A percentile compares a stretch with the other conserved stretches of the same genome.
Conservation (phyloP, 2,888 invertebrate genomes). For the Antheraea yamamai region DNA sequence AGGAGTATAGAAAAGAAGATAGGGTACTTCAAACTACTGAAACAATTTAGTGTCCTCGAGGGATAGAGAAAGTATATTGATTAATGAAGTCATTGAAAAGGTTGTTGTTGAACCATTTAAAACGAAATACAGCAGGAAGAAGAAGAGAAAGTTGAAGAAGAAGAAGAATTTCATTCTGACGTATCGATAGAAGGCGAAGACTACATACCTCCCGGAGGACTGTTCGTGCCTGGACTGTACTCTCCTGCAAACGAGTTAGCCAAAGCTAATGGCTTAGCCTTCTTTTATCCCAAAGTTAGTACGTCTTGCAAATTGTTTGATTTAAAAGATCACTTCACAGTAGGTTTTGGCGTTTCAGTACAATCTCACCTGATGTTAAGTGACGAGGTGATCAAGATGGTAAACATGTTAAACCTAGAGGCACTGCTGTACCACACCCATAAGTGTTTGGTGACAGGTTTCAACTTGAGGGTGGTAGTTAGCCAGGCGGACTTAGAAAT, state of each 20-base stretch:
- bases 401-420: no score
- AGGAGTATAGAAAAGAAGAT: no score
- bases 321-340: no score
- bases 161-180: conserved; percentile 68
- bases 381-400: no score
- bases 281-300: conserved; percentile 68
- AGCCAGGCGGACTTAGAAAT: no score
- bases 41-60: no score
- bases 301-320: background rate
- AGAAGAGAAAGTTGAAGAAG: conserved; percentile 50
- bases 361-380: no score
- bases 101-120: background rate
- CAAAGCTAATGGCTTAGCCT: conserved; percentile 63
- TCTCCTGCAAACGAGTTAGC: conserved; percentile 68
- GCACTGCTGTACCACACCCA: no score
- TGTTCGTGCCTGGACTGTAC: conserved; percentile 72
- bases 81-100: background rate
- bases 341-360: no score
- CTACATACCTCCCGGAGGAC: conserved; percentile 71
- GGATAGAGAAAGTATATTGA: background rate
- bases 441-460: no score
- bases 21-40: no score
- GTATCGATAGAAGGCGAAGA: conserved; percentile 68
- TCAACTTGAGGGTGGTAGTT: no score
- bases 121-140: conserved; percentile 23